Percentiles rank a stretch among this genome's conserved stretches.
Evolutionary conservation across 2,797 vertebrate species (phyloP).

Genomic region (Diceros bicornis): DNA sequence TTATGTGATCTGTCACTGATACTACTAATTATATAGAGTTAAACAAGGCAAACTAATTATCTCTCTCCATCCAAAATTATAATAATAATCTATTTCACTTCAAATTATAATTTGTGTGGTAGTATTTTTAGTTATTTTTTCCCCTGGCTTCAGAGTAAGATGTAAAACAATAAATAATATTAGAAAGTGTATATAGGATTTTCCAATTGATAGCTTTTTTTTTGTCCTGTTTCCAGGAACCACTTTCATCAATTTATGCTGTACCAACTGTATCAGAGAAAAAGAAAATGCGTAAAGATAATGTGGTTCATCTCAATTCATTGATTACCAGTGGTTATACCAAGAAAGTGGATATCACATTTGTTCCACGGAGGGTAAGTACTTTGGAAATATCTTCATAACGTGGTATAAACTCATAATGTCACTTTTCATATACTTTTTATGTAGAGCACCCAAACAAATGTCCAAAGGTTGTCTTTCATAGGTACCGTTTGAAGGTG

Average conservation of each 20-base stretch:
- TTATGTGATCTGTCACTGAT: not conserved
- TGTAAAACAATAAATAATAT: not conserved
- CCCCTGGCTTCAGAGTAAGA: slow-evolving; percentile 16
- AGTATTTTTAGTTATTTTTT: not conserved
- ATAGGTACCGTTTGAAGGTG: not conserved
- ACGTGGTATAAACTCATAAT: not conserved
- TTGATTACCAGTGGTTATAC: slow-evolving; percentile 90
- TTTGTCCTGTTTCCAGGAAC: slow-evolving; percentile 63
- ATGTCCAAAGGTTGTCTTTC: not conserved
- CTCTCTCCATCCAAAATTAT: not conserved
- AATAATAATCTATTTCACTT: slow-evolving; percentile 5
- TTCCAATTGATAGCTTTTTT: not conserved
- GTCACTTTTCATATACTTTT: not conserved
- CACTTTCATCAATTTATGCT: slow-evolving; percentile 47
- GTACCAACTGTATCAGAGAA: slow-evolving; percentile 62
- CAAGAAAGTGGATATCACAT: slow-evolving; percentile 92
- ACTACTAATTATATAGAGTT: slow-evolving; percentile 19
- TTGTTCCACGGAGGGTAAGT: slow-evolving; percentile 93
- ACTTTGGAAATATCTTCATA: not conserved
- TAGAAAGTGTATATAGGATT: not conserved
- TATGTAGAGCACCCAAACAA: not conserved
- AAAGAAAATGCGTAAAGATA: slow-evolving; percentile 80
- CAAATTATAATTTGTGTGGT: not conserved
- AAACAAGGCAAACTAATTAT: slow-evolving; percentile 22
- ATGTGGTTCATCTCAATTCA: slow-evolving; percentile 90